Evolutionary conservation across 2,888 invertebrate species (phyloP).

Genomic region (Synergus itoensis): DNA sequence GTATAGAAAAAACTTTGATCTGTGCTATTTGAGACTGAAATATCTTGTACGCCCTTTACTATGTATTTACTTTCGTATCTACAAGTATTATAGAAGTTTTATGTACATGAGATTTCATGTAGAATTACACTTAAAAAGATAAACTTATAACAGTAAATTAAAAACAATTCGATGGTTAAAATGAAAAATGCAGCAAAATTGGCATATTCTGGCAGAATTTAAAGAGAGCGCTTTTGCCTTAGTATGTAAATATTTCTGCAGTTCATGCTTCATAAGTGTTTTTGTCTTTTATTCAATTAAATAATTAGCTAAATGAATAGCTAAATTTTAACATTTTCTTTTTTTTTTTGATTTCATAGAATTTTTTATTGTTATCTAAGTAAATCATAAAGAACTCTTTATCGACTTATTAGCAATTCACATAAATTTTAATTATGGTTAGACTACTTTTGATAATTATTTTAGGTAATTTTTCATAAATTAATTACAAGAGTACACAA

Average conservation of each 20-base stretch:
- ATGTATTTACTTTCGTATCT: slow-evolving; percentile 53
- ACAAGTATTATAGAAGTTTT: slow-evolving; percentile 22
- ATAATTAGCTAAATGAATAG: slow-evolving; percentile 7
- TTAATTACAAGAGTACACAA: background rate
- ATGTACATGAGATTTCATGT: slow-evolving; percentile 8
- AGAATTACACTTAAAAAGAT: background rate
- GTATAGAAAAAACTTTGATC: slow-evolving; percentile 48
- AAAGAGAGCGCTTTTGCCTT: background rate
- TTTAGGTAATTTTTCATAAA: background rate
- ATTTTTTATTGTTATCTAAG: background rate
- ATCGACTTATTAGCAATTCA: background rate
- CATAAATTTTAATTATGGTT: background rate
- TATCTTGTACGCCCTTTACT: slow-evolving; percentile 63
- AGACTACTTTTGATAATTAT: background rate
- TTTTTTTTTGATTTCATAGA: slow-evolving; percentile 36
- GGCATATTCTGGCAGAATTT: background rate
- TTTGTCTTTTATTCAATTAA: background rate
- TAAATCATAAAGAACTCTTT: background rate
- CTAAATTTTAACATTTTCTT: background rate
- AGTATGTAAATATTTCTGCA: slow-evolving; percentile 3
- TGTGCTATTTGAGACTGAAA: slow-evolving; percentile 74
- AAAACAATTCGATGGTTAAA: background rate
- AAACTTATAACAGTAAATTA: background rate
- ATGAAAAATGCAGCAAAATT: background rate
- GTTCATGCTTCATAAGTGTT: background rate